These are phyloP conservation scores for Aphelocoma californica DNA, from an alignment of 2,797 vertebrate genomes.

Conservation along the genomic window DNA sequence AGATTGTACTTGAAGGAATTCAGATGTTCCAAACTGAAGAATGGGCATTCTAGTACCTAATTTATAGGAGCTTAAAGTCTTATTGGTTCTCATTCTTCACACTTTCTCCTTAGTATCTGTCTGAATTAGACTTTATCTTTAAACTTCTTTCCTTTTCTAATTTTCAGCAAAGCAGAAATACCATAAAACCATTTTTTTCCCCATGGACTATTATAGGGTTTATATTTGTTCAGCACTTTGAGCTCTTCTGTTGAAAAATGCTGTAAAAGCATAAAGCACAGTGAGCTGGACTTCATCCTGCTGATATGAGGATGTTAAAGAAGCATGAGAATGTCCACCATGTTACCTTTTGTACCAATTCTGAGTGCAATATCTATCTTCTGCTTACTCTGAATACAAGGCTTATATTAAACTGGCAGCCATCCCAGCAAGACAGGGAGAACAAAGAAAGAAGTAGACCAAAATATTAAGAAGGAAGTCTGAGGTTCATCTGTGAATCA, in stretches of 20 bases:
- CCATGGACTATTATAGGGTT: not conserved
- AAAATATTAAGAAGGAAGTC: not conserved
- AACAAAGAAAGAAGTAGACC: not conserved
- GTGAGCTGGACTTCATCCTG: not conserved
- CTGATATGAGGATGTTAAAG: not conserved
- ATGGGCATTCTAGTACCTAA: not conserved
- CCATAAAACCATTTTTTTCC: not conserved
- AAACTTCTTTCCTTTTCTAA: not conserved
- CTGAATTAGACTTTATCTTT: not conserved
- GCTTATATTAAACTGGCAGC: not conserved
- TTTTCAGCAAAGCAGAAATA: not conserved
- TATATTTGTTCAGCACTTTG: not conserved
- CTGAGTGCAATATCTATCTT: not conserved
- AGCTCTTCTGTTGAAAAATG: not conserved
- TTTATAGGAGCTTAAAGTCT: not conserved
- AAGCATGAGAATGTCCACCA: not conserved
- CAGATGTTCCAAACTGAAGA: not conserved
- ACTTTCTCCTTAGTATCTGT: not conserved
- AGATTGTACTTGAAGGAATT: not conserved
- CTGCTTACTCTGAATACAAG: not conserved
- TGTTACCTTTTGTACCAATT: not conserved
- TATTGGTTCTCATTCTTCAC: not conserved
- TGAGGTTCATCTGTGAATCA: not conserved
- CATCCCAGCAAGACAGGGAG: not conserved
- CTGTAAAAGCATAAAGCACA: not conserved